These are phyloP conservation scores for Acanthis flammea DNA, from an alignment of 2,797 vertebrate genomes.

Conservation along the genomic window DNA sequence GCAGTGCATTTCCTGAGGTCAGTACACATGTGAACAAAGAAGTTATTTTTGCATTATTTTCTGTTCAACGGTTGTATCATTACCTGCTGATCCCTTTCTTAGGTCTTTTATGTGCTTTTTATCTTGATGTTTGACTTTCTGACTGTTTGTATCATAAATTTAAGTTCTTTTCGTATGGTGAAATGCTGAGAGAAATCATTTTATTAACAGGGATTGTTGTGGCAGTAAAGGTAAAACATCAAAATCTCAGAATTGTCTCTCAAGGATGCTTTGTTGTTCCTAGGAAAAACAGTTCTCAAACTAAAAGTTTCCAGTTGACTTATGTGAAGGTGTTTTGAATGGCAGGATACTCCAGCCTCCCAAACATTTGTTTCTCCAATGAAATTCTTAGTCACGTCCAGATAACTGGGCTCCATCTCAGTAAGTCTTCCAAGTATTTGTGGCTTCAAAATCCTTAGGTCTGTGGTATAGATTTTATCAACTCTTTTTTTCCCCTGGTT, in stretches of 20 bases:
- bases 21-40: not conserved
- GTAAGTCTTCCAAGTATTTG: not conserved
- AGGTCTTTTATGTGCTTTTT: not conserved
- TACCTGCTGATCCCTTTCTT: not conserved
- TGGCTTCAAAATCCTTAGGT: not conserved
- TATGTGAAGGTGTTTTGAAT: not conserved
- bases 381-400: not conserved
- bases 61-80: not conserved
- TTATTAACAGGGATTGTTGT: not conserved
- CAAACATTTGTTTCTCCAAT: not conserved
- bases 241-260: not conserved
- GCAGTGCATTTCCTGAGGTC: not conserved
- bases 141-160: not conserved
- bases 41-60: not conserved
- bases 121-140: not conserved
- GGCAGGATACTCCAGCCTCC: not conserved
- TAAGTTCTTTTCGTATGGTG: not conserved
- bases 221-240: not conserved
- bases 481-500: not conserved
- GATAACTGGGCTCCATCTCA: not conserved
- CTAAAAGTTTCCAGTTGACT: not conserved
- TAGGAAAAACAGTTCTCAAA: not conserved
- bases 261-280: not conserved
- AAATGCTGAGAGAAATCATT: not conserved
- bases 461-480: not conserved